Evolutionary conservation across 2,797 vertebrate genomes (phyloP), one percentile per base, ranked within the genome.

Genomic region (Gambelia wislizenii): DNA sequence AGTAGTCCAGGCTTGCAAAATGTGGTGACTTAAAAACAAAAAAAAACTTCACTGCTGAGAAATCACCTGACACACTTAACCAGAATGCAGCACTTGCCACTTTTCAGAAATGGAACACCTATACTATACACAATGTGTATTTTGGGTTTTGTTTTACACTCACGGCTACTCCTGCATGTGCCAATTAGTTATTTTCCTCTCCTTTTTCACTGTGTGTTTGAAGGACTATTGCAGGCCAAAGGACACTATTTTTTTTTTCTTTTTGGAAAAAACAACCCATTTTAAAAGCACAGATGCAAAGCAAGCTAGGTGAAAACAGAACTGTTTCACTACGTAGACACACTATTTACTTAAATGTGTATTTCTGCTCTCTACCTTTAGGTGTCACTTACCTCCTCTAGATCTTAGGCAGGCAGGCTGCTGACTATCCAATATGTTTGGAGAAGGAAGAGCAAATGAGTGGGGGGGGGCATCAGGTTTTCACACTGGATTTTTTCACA

Each of bases 341-440:
- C 6, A 30, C 2, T 76, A 33, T n/a, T 12, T 14, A 9, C 4
- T 42, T 54, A 27, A 8, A 33, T 3, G 16, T 84, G 61, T 13
- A 69, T 70, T 84, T 72, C 75, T 61, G 10, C 30, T 67, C 7
- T 36, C 61, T 49, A 13, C 8, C 87, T 70, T 77, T 84, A 89
- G 87, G 49, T 89, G 87, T 47, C 87, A n/a, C 36, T n/a, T 39
- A 47, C 61, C 42, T 84, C 44, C 49, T 75, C 47, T 83, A 67
- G 39, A 20, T 84, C 14, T n/a, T 47, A 44, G n/a, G 20, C 27
- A 42, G 18, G 74, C 64, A 52, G 9, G 4, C 36, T 2, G 49
- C 9, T 30, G 8, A n/a, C 20, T 44, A 42, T 74, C 54, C 33
- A 49, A 42, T n/a, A 64, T 80, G 0, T 47, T 13, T 44, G 5